These are phyloP conservation scores for Leucoraja erinaceus DNA, from an alignment of 2,113 vertebrate species.

Conservation along the genomic window DNA sequence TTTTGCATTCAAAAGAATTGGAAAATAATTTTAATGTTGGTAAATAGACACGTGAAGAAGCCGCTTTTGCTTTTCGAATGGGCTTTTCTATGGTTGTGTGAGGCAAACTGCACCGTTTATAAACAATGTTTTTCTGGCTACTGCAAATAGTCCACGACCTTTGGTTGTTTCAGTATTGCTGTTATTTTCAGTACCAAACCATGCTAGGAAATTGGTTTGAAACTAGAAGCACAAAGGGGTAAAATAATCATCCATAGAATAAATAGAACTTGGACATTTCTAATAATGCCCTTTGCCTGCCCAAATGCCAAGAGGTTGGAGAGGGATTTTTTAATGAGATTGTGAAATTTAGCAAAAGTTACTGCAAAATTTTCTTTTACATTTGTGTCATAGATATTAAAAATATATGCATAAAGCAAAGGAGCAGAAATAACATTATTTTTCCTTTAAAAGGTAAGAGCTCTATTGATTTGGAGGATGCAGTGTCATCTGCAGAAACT, in stretches of 20 bases:
- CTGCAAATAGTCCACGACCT: background rate
- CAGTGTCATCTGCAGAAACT: background rate
- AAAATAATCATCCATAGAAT: background rate
- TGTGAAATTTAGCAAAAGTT: background rate
- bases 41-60: background rate
- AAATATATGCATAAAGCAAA: background rate
- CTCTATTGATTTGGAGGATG: background rate
- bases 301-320: background rate
- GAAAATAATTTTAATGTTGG: background rate
- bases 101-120: background rate
- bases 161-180: background rate
- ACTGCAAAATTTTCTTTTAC: background rate
- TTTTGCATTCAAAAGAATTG: background rate
- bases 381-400: background rate
- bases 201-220: background rate
- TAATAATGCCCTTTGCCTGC: background rate
- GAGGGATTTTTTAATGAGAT: background rate
- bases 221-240: background rate
- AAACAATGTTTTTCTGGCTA: background rate
- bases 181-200: background rate
- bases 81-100: background rate
- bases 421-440: background rate
- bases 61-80: background rate
- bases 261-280: background rate
- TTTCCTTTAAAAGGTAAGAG: background rate